Evolutionary conservation across 2,888 invertebrate species (phyloP), one percentile per base, ranked within the genome.

Genomic region (Rhaphigaster nebulosa): DNA sequence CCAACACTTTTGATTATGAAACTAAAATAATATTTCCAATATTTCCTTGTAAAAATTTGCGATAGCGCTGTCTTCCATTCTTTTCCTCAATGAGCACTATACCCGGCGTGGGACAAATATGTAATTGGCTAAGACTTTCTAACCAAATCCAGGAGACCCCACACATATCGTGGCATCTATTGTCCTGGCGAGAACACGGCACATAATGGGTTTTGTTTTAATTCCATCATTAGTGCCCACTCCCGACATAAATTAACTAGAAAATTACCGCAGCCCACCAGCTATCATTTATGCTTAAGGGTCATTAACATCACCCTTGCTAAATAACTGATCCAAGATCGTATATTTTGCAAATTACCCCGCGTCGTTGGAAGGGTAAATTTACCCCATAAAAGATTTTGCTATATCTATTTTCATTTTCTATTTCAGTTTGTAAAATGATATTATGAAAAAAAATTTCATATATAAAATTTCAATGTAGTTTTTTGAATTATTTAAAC

Each of bases 171-270:
- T 65, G 29, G 41, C 41, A 13, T 23, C 80, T 45, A 80, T 80
- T 80, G 80, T 80, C 80, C 41, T 26, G 26, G 26, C 26, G 80
- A 80, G 80, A 80, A 80, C 41, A 41, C 2, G 80, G 41, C 38
- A 45, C 80, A 41, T 80, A 80, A 80, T 80, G 80, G 80, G 80
- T 80, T 80, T 80, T 80, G 80, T 80, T 80, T 80, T 80, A 80
- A 80, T 80, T 80, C 80, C 80, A 80, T 80, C 80, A 80, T 80
- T 80, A 80, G 80, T 26, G 80, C 80, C 80, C 80, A 80, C 80
- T 80, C 80, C 3, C 80, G 80, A 80, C 80, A 80, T 80, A 80
- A 80, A 80, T 80, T 80, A 80, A 80, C 41, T 41, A 80, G 80
- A 45, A 80, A 80, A 80, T 41, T 80, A 41, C 26, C 80, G 26